Conservation (phyloP, 2,797 vertebrate genomes). For the Australoheros facetus region DNA sequence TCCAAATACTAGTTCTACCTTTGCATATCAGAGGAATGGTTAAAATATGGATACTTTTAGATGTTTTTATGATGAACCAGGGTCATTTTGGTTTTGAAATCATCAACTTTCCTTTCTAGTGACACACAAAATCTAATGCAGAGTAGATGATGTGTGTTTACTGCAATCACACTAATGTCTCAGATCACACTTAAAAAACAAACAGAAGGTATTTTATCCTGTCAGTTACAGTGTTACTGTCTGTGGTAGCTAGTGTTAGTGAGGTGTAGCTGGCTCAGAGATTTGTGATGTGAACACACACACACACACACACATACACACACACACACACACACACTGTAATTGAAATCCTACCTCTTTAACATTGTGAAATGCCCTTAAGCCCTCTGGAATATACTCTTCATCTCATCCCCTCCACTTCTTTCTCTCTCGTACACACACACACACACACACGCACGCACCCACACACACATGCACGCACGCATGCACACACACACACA, state of each 20-base stretch:
- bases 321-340: conserved; percentile 21
- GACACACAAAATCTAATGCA: background rate
- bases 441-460: background rate
- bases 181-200: conserved; percentile 8
- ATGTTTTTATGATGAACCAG: background rate
- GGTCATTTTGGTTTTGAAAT: background rate
- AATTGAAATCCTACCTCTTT: conserved; percentile 61
- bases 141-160: conserved; percentile 15
- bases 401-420: conserved; percentile 19
- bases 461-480: background rate
- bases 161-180: conserved; percentile 15
- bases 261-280: conserved; percentile 24
- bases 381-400: conserved; percentile 48
- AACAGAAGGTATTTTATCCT: conserved; percentile 5
- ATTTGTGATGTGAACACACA: background rate
- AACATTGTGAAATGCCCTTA: conserved; percentile 60
- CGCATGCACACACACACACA: background rate
- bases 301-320: conserved; percentile 38
- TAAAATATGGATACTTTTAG: background rate
- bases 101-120: background rate
- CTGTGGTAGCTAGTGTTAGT: background rate
- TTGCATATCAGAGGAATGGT: background rate
- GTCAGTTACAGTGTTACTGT: conserved; percentile 7
- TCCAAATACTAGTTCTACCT: background rate
- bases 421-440: background rate